Evolutionary conservation across 2,113 vertebrate species (phyloP).

Genomic region (Pelecanoides urinatrix): DNA sequence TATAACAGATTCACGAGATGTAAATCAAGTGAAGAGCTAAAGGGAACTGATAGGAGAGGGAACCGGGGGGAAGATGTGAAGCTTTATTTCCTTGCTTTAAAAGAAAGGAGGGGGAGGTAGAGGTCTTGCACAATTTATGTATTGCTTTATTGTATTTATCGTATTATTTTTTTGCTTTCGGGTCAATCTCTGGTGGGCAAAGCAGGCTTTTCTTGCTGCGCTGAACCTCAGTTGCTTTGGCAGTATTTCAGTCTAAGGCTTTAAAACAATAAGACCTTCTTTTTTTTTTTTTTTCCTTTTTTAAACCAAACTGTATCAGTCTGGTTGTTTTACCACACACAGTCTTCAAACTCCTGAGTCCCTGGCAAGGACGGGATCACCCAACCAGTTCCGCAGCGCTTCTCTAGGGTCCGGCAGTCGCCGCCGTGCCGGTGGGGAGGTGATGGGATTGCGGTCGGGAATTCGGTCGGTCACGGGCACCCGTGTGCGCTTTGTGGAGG

Average conservation of each 20-base stretch:
- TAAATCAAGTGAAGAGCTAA: background rate
- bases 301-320: background rate
- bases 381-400: background rate
- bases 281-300: background rate
- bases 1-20: background rate
- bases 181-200: background rate
- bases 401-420: background rate
- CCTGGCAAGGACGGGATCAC: background rate
- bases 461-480: fast-evolving
- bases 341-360: background rate
- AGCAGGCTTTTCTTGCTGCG: background rate
- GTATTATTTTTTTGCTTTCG: background rate
- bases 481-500: background rate
- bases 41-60: background rate
- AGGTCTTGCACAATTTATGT: background rate
- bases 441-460: background rate
- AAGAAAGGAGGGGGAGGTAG: background rate
- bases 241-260: background rate
- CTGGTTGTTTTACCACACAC: background rate
- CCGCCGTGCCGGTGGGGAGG: fast-evolving
- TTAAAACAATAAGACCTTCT: background rate
- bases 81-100: background rate
- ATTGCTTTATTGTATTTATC: background rate
- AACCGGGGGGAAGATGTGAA: background rate
- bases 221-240: background rate